Conservation (phyloP, 1,140 invertebrate genomes). For the Dufourea novaeangliae region DNA sequence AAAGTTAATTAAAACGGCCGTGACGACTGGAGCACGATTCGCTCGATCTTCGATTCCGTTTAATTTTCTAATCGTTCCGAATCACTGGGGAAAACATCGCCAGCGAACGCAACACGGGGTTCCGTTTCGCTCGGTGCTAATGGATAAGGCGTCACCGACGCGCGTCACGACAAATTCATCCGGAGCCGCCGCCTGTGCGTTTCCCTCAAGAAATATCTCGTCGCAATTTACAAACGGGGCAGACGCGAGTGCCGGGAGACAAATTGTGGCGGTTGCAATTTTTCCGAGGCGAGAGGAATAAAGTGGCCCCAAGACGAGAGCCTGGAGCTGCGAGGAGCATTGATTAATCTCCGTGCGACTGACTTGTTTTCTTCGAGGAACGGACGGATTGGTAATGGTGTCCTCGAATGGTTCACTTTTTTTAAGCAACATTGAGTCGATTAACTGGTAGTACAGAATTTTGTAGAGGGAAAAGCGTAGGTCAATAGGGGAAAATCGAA, state of each 20-base stretch:
- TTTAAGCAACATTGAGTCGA: neutral
- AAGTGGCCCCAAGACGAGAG: slow-evolving; percentile 28
- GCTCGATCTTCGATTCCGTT: neutral
- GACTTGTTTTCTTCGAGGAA: neutral
- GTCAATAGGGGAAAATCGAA: no score
- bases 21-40: neutral
- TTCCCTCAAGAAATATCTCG: slow-evolving; percentile 56
- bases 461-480: no score
- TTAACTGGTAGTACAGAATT: neutral
- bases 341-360: slow-evolving; percentile 54
- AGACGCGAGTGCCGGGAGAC: slow-evolving; percentile 41
- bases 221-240: slow-evolving; percentile 54
- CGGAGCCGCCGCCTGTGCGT: slow-evolving; percentile 33
- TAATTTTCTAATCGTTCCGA: slow-evolving; percentile 6
- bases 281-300: slow-evolving; percentile 48
- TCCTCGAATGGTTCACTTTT: neutral
- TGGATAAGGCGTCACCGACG: slow-evolving; percentile 48
- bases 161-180: slow-evolving; percentile 48
- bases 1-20: slow-evolving; percentile 37
- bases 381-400: neutral
- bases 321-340: slow-evolving; percentile 46
- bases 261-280: slow-evolving; percentile 58
- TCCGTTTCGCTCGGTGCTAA: neutral
- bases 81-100: neutral
- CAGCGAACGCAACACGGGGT: neutral